Base-by-base conservation (phyloP, 2,888 invertebrate species). In the Antheraea yamamai region DNA sequence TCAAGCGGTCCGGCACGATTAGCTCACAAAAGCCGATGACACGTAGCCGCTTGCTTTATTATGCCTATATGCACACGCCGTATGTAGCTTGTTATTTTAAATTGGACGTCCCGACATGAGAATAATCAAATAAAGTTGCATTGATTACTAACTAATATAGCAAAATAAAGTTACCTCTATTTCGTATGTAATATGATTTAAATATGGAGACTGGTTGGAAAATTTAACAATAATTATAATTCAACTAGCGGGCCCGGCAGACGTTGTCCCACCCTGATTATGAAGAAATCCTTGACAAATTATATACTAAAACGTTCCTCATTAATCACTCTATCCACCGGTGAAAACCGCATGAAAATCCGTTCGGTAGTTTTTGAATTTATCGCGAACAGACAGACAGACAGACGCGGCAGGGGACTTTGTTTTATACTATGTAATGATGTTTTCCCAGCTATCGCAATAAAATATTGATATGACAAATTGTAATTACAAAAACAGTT, bases 1-100 rank as follows among this genome's bases (percentile, higher is more conserved):
- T 92, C 92, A 92, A 88, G 84, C 87, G 89, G 86, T 83, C 84
- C 83, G 78, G 83, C 83, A 82, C 87, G 91, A 92, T 93, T 93
- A 93, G 92, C 91, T 89, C 79, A 81, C 89, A 88, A 88, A 85
- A 87, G 84, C 87, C 87, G 88, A 87, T 86, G 89, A 90, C 93
- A 93, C 92, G 92, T 88, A 84, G 84, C 79, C 81, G 80, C 84
- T 81, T 85, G 85, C 86, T 86, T 87, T 89, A 89, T 88, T 89
- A 88, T 88, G 88, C 87, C 86, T 88, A 85, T 87, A 84, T 88
- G 87, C 85, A 85, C 81, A 77, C 70, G 78, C 79, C 79, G 77
- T 76, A 78, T 83, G 82, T 84, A 84, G 84, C 88, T 90, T 90
- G 91, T 91, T 92, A 91, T 89, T 92, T 91, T 90, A 91, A 92